phyloP scores from a whole-genome alignment of 1,140 invertebrate genomes.

The Cydia pomonella region DNA sequence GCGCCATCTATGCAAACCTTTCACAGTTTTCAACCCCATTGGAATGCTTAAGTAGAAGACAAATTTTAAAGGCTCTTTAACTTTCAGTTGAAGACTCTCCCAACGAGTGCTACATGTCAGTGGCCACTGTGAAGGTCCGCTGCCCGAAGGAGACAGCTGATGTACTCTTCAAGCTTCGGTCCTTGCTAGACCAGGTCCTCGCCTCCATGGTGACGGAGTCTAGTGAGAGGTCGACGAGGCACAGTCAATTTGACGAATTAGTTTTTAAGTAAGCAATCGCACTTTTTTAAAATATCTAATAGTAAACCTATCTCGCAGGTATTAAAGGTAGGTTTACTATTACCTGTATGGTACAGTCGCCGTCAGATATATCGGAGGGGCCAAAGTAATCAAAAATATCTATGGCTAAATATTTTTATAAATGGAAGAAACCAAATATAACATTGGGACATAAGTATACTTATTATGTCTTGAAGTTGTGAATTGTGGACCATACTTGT shows the following conservation, averaged over 20 bases:
- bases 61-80: neutral
- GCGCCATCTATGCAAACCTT: no score
- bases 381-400: no score
- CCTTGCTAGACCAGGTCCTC: slow-evolving; percentile 62
- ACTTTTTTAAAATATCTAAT: no score
- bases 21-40: no score
- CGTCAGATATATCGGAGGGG: no score
- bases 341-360: no score
- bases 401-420: no score
- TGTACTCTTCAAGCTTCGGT: slow-evolving; percentile 53
- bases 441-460: no score
- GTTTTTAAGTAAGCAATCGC: slow-evolving; percentile 60
- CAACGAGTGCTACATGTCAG: slow-evolving; percentile 52
- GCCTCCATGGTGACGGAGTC: slow-evolving; percentile 55
- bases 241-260: slow-evolving; percentile 58
- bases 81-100: slow-evolving; percentile 41
- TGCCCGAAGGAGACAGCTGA: slow-evolving; percentile 54
- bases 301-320: neutral
- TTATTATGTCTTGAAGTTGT: no score
- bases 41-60: neutral
- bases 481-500: no score
- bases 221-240: slow-evolving; percentile 35
- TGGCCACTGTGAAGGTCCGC: slow-evolving; percentile 55
- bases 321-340: no score
- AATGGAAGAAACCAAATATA: no score